phyloP scores from a whole-genome alignment of 2,888 invertebrate genomes.

The Calephelis perditalis region DNA sequence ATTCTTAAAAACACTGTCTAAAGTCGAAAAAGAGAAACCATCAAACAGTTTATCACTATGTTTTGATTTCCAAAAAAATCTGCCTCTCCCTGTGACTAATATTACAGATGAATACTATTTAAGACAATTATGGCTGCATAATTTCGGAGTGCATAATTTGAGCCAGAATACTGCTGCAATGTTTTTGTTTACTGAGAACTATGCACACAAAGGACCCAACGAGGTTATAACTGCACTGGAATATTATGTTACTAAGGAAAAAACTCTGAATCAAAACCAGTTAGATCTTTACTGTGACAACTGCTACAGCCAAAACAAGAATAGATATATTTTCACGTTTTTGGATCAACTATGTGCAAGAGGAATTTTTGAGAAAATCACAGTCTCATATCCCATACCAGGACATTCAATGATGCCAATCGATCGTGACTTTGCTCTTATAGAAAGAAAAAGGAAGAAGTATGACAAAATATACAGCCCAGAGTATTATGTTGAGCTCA shows the following conservation, averaged over 20 bases:
- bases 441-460: too few relatives aligned
- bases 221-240: neutral
- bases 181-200: neutral
- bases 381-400: too few relatives aligned
- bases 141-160: neutral
- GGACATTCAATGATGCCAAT: too few relatives aligned
- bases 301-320: neutral
- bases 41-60: neutral
- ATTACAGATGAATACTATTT: neutral
- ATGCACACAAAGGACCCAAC: neutral
- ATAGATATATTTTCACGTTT: too few relatives aligned
- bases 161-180: neutral
- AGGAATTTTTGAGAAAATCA: too few relatives aligned
- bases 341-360: too few relatives aligned
- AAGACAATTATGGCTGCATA: neutral
- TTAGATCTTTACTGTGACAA: neutral
- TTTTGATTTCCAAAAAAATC: neutral
- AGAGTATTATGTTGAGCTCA: too few relatives aligned
- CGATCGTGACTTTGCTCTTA: too few relatives aligned
- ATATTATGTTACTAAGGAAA: neutral
- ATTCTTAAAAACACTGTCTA: too few relatives aligned
- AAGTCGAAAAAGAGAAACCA: neutral
- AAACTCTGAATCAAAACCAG: neutral
- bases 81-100: neutral
- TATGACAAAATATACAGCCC: too few relatives aligned